Base-by-base conservation (phyloP, 1,140 invertebrate species). In the Magallana gigas region DNA sequence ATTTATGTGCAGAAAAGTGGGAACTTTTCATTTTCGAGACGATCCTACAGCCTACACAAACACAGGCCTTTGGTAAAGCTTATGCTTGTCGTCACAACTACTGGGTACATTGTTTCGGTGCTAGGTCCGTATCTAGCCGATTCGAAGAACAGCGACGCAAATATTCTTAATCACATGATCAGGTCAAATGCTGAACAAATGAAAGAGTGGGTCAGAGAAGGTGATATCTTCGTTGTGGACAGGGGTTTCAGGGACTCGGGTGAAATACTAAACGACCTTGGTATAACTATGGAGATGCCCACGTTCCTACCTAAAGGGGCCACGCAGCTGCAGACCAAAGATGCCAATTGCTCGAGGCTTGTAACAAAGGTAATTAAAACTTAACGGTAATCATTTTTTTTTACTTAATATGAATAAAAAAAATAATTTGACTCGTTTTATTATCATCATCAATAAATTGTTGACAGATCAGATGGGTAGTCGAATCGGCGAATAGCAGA, bases 1-100 rank as follows among this genome's bases (percentile, higher is more conserved):
- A 85, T 88, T 1, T 88, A 83, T 76, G 83, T 88, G 7, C 76
- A 88, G 23, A 88, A 88, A 88, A 83, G 76, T 36, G 36, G 58
- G 8, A 85, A 85, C 23, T 88, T 83, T 83, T 59, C 68, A 8
- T 88, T 88, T 56, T 84, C 85, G 48, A 18, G 87, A 36, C 7
- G 80, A 48, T 81, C 82, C 16, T 83, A 14, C 11, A 68, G 84
- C 48, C n/a, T 85, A 14, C 84, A 85, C 83, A 84, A 57, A 23
- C n/a, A 60, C 29, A 64, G 84, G 48, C 84, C 84, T 16, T 23
- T 85, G 23, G 64, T 85, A 8, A 85, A 85, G 57, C 84, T 62
- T 6, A 68, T 85, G 84, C 12, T 85, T 12, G 62, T 68, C 9
- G 84, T 85, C 2, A 85, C 84, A 7, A 85, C 84, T 1, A 85